Evolutionary conservation across 2,797 vertebrate species (phyloP), one percentile per base, ranked within the genome.

Genomic region (Tympanoctomys barrerae): DNA sequence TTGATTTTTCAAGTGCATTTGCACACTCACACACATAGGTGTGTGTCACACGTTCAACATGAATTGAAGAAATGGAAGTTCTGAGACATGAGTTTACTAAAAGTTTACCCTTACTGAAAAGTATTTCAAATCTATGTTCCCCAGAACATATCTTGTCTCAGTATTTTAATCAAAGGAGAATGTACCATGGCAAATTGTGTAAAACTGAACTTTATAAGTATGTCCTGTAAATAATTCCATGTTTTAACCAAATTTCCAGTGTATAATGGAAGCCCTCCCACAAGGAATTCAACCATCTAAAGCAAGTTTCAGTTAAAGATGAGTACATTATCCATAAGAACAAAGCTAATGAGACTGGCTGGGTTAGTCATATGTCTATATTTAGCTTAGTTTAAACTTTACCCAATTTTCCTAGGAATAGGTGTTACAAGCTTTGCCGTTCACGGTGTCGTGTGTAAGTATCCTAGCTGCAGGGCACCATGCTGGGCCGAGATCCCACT

Each of bases 161-260:
- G 6, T 68, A 89, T 64, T 95, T 89, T 66, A 26, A 93, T n/a
- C 12, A 78, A 71, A 77, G 59, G 90, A 93, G 26, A 71, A 95
- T 83, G 28, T 71, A 68, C 66, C 49, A 46, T 36, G 26, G 89
- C 28, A 91, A 54, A 92, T 57, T 66, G 1, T 28, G 92, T 19
- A 95, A 93, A 94, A 89, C 57, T 95, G 85, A 96, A 87, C 61
- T 75, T 90, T 90, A 26, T 33, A 92, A 81, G 31, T 36, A 92
- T 78, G 7, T 33, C 14, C 24, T 91, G 39, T 52, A 92, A 78
- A 71, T 92, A 83, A 88, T 94, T 89, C 4, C 28, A 87, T 80
- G 2, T 77, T 87, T 91, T 86, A 88, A 9, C 3, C 46, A 78
- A 71, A 13, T 81, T 70, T 70, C 66, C 66, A 70, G 66, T n/a